A percentile compares a stretch with the other conserved stretches of the same genome.
Conservation (phyloP, 2,113 vertebrate species). For the Salvelinus fontinalis region DNA sequence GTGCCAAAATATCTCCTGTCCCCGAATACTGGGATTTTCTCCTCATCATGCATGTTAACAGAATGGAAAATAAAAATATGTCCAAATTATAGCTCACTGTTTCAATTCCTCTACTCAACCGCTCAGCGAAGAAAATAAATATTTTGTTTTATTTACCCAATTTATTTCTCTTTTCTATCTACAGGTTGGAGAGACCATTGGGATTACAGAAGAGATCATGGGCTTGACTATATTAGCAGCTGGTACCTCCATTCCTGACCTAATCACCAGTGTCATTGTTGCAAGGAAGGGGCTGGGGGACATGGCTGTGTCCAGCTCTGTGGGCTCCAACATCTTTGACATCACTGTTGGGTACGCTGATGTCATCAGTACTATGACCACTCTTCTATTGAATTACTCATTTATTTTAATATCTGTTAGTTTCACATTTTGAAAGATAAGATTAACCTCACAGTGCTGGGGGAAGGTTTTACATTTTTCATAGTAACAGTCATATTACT, state of each 20-base stretch:
- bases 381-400: too few species aligned
- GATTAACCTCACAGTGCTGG: too few species aligned
- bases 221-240: slow-evolving; percentile 94
- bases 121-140: not conserved
- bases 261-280: slow-evolving; percentile 96
- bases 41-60: too few species aligned
- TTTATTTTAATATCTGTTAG: not conserved
- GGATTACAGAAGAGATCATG: slow-evolving; percentile 96
- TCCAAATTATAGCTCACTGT: too few species aligned
- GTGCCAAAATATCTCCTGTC: not conserved
- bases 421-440: too few species aligned
- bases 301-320: slow-evolving; percentile 96
- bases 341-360: slow-evolving; percentile 87
- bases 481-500: too few species aligned
- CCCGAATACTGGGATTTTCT: not conserved
- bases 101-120: not conserved
- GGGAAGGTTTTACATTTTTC: too few species aligned
- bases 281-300: slow-evolving; percentile 94
- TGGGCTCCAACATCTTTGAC: slow-evolving; percentile 97
- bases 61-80: too few species aligned
- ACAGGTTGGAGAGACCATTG: slow-evolving; percentile 93
- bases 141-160: slow-evolving; percentile 43
- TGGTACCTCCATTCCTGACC: slow-evolving; percentile 94
- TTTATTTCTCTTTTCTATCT: slow-evolving; percentile 38
- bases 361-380: not conserved